Evolutionary conservation across 2,113 vertebrate genomes (phyloP).

Genomic region (Lagopus leucura): DNA sequence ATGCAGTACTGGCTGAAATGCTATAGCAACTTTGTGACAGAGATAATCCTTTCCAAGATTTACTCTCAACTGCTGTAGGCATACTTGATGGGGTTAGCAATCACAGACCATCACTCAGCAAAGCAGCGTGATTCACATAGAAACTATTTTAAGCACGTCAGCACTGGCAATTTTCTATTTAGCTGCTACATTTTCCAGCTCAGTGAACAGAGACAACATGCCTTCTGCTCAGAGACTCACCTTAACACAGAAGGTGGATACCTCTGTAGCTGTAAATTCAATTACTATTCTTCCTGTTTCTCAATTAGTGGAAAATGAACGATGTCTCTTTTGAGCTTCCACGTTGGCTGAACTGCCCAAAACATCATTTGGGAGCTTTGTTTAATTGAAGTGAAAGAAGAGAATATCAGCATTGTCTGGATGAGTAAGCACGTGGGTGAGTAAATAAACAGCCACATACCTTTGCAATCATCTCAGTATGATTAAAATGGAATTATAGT

Average conservation of each 20-base stretch:
- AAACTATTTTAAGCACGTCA: not conserved
- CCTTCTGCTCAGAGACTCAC: not conserved
- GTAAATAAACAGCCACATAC: not conserved
- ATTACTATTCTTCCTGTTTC: not conserved
- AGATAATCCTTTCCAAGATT: not conserved
- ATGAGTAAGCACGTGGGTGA: not conserved
- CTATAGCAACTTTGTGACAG: not conserved
- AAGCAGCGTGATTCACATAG: not conserved
- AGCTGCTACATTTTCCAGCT: slow-evolving; percentile 20
- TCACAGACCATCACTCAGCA: not conserved
- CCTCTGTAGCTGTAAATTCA: not conserved
- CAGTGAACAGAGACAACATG: not conserved
- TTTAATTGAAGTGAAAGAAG: not conserved
- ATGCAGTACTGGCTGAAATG: not conserved
- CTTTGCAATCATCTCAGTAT: not conserved
- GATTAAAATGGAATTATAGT: not conserved
- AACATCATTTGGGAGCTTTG: not conserved
- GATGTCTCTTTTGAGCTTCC: not conserved
- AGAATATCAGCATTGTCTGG: not conserved
- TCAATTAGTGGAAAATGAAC: not conserved
- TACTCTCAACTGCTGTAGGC: not conserved
- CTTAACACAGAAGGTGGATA: not conserved
- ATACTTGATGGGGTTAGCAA: not conserved
- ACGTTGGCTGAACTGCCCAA: not conserved
- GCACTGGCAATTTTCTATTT: not conserved